These are phyloP conservation scores for Platycheirus rosarum DNA, from an alignment of 2,888 invertebrate species.

Conservation along the genomic window DNA sequence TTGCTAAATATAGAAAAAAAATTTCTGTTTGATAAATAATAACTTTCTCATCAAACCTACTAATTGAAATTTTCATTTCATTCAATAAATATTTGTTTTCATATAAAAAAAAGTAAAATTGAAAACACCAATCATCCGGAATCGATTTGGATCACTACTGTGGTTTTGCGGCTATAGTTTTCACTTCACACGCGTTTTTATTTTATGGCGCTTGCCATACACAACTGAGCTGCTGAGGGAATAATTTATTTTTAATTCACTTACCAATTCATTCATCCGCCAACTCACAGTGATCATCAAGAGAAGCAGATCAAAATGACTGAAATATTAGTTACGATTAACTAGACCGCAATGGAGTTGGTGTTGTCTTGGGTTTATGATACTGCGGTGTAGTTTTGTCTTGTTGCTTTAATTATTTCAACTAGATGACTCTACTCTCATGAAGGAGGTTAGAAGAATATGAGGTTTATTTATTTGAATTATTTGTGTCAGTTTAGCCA, in stretches of 20 bases:
- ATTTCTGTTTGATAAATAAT: background rate
- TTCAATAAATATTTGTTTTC: background rate
- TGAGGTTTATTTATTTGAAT: background rate
- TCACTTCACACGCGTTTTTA: conserved; percentile 53
- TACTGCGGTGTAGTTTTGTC: conserved; percentile 40
- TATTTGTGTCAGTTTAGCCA: conserved; percentile 55
- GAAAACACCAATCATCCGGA: conserved; percentile 43
- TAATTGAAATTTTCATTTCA: background rate
- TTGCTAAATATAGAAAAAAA: conserved; percentile 50
- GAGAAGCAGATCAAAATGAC: conserved; percentile 29
- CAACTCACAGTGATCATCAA: conserved; percentile 29
- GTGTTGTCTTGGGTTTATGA: conserved; percentile 44
- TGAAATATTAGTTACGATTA: conserved; percentile 60
- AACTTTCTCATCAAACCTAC: conserved; percentile 59
- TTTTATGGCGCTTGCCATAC: conserved; percentile 18
- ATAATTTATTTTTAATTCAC: conserved; percentile 60
- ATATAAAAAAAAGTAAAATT: conserved; percentile 65
- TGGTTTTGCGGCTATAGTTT: conserved; percentile 56
- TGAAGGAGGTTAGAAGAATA: background rate
- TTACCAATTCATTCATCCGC: conserved; percentile 68
- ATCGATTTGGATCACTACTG: conserved; percentile 22
- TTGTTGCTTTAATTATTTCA: conserved; percentile 35
- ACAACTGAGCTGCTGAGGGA: background rate
- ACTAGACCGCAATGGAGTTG: conserved; percentile 68
- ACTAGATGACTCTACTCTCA: too few relatives aligned